phyloP scores from a whole-genome alignment of 2,888 invertebrate species.

The Bellardia bayeri region DNA sequence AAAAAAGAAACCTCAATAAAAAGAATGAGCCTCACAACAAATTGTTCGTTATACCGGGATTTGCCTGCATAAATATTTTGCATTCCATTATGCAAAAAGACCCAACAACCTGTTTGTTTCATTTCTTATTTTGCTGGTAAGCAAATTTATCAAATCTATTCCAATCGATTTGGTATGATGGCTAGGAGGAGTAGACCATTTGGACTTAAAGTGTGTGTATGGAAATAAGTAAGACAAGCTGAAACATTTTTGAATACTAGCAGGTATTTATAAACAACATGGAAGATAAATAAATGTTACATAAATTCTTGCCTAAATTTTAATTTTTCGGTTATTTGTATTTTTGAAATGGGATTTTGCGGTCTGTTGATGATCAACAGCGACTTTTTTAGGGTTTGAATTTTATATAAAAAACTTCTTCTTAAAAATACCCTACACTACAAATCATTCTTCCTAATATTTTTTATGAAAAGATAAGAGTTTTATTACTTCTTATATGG shows the following conservation, averaged over 20 bases:
- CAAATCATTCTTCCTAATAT: background rate
- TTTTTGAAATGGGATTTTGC: background rate
- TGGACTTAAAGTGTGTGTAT: background rate
- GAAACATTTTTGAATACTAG: background rate
- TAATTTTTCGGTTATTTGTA: background rate
- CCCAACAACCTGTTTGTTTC: background rate
- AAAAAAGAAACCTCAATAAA: no score
- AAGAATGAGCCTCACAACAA: no score
- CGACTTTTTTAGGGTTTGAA: background rate
- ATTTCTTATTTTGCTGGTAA: background rate
- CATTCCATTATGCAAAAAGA: slow-evolving; percentile 43
- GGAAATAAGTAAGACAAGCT: background rate
- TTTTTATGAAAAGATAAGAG: no score
- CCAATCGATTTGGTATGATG: background rate
- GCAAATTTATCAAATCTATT: background rate
- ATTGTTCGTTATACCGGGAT: no score
- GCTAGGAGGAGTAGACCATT: background rate
- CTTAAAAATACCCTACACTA: background rate
- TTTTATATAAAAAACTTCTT: background rate
- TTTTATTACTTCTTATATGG: no score
- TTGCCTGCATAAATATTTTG: slow-evolving; percentile 1
- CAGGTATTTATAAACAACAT: background rate
- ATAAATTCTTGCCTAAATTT: background rate
- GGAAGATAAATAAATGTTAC: background rate
- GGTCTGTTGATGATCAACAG: background rate